Base-by-base conservation (phyloP, 2,113 vertebrate species). In the Trogon melanurus region DNA sequence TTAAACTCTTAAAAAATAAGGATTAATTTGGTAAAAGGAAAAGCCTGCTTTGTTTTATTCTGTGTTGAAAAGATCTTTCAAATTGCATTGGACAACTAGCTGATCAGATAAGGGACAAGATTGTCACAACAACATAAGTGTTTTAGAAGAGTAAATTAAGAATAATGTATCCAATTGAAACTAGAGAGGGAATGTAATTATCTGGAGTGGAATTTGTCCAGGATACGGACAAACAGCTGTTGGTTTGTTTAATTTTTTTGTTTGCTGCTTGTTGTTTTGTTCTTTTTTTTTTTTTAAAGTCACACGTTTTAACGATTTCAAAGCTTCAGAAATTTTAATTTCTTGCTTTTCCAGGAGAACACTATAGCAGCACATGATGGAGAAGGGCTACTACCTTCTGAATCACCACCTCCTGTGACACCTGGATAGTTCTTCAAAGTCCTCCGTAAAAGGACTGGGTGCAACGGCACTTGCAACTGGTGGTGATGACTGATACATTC, bases 91-190 rank as follows among this genome's bases (percentile, higher is more conserved):
- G 88, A 70, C 79, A 84, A 41, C 26, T 18, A 78, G 29, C 73
- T 93, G 61, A 91, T 89, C 53, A 79, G 70, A 76, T 94, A 85
- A 87, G 58, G 69, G 89, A 34, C 21, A 91, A 66, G 83, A 82
- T 5, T 75, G 83, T 79, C 83, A 92, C 73, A 93, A 66, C 45
- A 86, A 78, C 10, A 0, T 38, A 86, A 92, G 23, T 82, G 56
- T 69, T 93, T 96, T 86, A 91, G 87, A 96, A 95, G 78, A 75
- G 34, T 62, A 91, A 95, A 88, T 93, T 90, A 85, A 95, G 91
- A 97, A 84, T 87, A 90, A 86, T 84, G 20, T 88, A 78, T 73
- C 38, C 6, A 67, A 22, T 85, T 92, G 62, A 72, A 94, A 88
- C 38, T 88, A 79, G 71, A 95, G 61, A 88, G 85, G 56, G 70